Percentiles rank a stretch among this genome's conserved stretches.
phyloP scores from a whole-genome alignment of 2,888 invertebrate genomes.

The Tethea ocularis region DNA sequence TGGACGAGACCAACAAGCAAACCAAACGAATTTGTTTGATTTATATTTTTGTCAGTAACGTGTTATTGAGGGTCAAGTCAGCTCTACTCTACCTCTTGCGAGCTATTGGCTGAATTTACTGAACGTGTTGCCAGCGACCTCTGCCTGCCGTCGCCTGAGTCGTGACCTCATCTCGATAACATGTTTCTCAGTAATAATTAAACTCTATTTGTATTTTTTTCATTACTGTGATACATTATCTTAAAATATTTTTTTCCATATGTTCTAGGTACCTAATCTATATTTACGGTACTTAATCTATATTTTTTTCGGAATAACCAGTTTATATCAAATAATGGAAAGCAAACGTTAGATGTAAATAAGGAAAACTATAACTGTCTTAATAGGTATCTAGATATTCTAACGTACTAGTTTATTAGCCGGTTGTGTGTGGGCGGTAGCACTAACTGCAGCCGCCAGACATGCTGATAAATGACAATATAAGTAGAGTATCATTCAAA shows the following conservation, averaged over 20 bases:
- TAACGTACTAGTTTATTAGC: not conserved
- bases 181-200: conserved; percentile 37
- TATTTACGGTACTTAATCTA: no score
- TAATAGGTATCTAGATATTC: not conserved
- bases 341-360: not conserved
- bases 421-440: conserved; percentile 22
- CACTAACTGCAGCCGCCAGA: conserved; percentile 22
- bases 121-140: conserved; percentile 47
- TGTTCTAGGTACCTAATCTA: no score
- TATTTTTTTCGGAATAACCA: not conserved
- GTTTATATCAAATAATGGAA: not conserved
- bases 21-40: not conserved
- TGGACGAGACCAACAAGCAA: conserved; percentile 16
- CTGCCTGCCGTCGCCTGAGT: conserved; percentile 27
- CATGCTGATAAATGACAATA: conserved; percentile 36
- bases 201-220: not conserved
- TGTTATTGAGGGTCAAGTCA: conserved; percentile 48
- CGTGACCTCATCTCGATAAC: conserved; percentile 66
- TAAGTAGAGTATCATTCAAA: conserved; percentile 8
- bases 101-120: conserved; percentile 14
- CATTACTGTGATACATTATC: not conserved
- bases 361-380: not conserved
- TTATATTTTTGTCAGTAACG: conserved; percentile 14
- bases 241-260: no score
- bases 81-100: conserved; percentile 22